Evolutionary conservation across 2,888 invertebrate genomes (phyloP).

Genomic region (Hirtodrosophila cameraria): DNA sequence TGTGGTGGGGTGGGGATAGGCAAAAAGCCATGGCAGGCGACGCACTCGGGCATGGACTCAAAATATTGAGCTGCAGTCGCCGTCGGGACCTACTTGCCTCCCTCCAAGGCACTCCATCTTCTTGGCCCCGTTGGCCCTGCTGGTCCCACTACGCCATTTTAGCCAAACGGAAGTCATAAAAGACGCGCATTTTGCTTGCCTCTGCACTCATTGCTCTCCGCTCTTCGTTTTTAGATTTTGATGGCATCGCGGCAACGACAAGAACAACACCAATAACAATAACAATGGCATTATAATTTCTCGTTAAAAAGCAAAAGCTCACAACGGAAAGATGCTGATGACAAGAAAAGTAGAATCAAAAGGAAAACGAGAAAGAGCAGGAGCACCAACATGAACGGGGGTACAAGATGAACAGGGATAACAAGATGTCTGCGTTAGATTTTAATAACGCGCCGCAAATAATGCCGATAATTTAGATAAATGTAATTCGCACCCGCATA

Average conservation of each 20-base stretch:
- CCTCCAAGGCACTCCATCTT: too few species aligned
- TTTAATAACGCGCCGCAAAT: slow-evolving; percentile 66
- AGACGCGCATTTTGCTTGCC: slow-evolving; percentile 61
- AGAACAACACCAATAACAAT: slow-evolving; percentile 55
- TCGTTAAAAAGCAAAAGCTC: slow-evolving; percentile 68
- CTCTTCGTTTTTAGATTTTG: slow-evolving; percentile 28
- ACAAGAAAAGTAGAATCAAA: slow-evolving; percentile 35
- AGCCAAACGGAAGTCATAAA: slow-evolving; percentile 76
- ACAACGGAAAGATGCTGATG: slow-evolving; percentile 55
- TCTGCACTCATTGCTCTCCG: slow-evolving; percentile 6
- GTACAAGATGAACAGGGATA: not conserved
- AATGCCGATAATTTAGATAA: slow-evolving; percentile 77
- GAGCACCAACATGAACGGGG: not conserved
- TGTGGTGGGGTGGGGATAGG: not conserved
- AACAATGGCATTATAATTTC: slow-evolving; percentile 71
- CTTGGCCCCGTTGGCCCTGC: slow-evolving; percentile 3
- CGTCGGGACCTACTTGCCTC: slow-evolving; percentile 24
- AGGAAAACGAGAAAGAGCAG: slow-evolving; percentile 3
- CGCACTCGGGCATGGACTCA: slow-evolving; percentile 74
- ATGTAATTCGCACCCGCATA: slow-evolving; percentile 71
- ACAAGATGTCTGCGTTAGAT: slow-evolving; percentile 49
- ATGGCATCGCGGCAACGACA: slow-evolving; percentile 47
- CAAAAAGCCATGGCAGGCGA: slow-evolving; percentile 44
- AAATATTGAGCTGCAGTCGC: slow-evolving; percentile 66
- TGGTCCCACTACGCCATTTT: slow-evolving; percentile 66